Percentiles rank a stretch among this genome's conserved stretches.
These are phyloP conservation scores for Stramonita haemastoma DNA, from an alignment of 2,888 invertebrate genomes.

Conservation along the genomic window DNA sequence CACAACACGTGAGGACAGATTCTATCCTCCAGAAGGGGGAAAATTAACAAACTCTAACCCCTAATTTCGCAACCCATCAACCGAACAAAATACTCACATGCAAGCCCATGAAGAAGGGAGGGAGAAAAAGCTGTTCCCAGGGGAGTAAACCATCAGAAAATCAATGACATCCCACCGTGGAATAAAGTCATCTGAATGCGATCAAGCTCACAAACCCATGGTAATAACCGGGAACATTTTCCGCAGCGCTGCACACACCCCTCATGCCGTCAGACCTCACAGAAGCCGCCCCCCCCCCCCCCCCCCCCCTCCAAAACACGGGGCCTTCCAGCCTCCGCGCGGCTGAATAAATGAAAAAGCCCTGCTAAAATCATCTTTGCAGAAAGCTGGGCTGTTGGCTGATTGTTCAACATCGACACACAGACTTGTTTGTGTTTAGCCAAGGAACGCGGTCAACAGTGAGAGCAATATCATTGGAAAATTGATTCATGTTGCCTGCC, in stretches of 20 bases:
- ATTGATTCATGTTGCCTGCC: no score
- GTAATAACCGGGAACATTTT: constrained; percentile 8
- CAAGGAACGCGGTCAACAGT: neutral
- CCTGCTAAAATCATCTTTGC: neutral
- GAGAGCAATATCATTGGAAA: no score
- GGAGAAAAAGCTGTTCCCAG: neutral
- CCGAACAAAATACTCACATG: no score
- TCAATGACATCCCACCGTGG: constrained; percentile 2
- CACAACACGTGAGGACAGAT: no score
- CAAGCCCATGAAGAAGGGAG: no score
- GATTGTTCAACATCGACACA: neutral
- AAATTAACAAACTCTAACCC: no score
- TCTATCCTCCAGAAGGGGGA: no score
- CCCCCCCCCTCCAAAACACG: neutral
- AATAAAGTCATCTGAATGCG: constrained; percentile 5
- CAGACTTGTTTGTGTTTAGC: neutral
- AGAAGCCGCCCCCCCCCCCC: neutral
- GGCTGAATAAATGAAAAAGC: neutral
- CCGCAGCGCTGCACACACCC: constrained; percentile 5
- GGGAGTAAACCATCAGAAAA: neutral
- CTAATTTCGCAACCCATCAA: no score
- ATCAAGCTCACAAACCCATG: neutral
- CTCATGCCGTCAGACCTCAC: no score
- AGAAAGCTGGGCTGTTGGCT: neutral
- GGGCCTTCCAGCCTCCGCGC: neutral